Evolutionary conservation across 2,797 vertebrate species (phyloP), one percentile per base, ranked within the genome.

Genomic region (Coregonus suidteri): DNA sequence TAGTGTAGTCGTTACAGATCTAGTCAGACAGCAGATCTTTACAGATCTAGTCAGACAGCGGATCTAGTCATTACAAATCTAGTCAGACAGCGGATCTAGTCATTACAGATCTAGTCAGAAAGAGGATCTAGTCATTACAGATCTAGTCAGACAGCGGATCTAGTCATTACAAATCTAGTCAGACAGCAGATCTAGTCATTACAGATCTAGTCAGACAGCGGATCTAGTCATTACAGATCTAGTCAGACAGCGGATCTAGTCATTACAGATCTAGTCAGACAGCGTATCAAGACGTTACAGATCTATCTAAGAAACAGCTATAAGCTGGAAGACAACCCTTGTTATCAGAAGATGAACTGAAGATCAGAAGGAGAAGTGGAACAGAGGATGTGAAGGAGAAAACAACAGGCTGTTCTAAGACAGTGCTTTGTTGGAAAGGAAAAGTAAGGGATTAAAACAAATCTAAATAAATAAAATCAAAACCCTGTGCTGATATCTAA

Each of bases 261-360:
- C n/a, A 80, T 79, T 84, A 91, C 76, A 67, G 81, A 84, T 83
- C 89, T 86, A 77, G 37, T 37, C 18, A 84, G 82, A 89, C 35
- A 31, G 73, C 75, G 82, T 74, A 76, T 81, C 87, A 78, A 76
- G 76, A 86, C 75, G 79, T 79, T 84, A 91, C 76, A 70, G 80
- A 84, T 83, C 89, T 86, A 90, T 79, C 79, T 75, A 88, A 93
- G 82, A 83, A 86, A 92, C 94, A 93, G 93, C 86, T 85, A 91
- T 86, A 91, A 86, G 91, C 93, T 96, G 95, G 96, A 96, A 96
- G 96, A 96, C 93, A 81, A 93, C 91, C 87, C 88, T 94, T 90
- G 82, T 90, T 81, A 88, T 91, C 84, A 75, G 79, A 83, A 84
- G 82, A 77, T 71, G 4, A 88, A 80, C 80, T 53, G 47, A 88